Percentiles rank a stretch among this genome's conserved stretches.
phyloP scores from a whole-genome alignment of 2,888 invertebrate genomes.

The Plemyria rubiginata region DNA sequence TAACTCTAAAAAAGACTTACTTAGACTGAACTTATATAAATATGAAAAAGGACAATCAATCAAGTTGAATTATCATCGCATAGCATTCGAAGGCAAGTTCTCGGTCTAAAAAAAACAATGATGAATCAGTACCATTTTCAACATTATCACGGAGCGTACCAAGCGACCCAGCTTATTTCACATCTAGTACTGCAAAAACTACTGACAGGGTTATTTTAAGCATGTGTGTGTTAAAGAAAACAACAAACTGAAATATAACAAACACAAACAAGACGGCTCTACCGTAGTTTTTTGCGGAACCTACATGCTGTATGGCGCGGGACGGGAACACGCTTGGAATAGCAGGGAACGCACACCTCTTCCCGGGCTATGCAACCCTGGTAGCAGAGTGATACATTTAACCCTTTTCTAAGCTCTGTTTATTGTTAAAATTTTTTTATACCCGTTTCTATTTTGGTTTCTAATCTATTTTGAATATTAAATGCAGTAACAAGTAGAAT shows the following conservation, averaged over 20 bases:
- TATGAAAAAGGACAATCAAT: no score
- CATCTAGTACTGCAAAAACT: not conserved
- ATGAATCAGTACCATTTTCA: not conserved
- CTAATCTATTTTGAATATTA: conserved; percentile 14
- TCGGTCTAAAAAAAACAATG: no score
- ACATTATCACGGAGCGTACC: not conserved
- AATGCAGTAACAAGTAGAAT: not conserved
- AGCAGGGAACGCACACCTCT: conserved; percentile 27
- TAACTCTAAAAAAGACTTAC: no score
- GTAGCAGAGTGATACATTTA: conserved; percentile 35
- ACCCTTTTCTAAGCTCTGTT: conserved; percentile 33
- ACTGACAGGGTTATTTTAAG: not conserved
- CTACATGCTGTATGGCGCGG: conserved; percentile 18
- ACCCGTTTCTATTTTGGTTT: conserved; percentile 21
- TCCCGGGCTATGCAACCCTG: conserved; percentile 30
- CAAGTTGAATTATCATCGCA: no score
- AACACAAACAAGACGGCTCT: not conserved
- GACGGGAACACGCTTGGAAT: conserved; percentile 23
- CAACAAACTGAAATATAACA: not conserved
- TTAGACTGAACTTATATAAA: no score
- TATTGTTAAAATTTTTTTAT: conserved; percentile 27
- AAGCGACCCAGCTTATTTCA: not conserved
- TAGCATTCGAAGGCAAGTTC: no score
- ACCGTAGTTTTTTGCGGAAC: conserved; percentile 6
- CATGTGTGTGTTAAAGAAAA: not conserved